phyloP scores from a whole-genome alignment of 2,888 invertebrate species.

The Alitta virens region DNA sequence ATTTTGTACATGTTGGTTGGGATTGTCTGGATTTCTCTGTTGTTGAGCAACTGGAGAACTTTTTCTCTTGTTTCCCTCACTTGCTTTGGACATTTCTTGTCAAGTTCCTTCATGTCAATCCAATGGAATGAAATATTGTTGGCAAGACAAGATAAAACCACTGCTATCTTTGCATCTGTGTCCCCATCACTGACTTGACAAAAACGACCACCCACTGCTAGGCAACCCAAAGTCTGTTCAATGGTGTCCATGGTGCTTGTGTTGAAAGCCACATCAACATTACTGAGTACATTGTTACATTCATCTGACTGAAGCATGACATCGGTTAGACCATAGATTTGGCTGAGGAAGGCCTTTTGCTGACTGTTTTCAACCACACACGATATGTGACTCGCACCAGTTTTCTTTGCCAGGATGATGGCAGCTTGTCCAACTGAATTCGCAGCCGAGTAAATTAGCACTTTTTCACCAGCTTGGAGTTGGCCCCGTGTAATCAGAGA shows the following conservation, averaged over 20 bases:
- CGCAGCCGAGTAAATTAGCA: neutral
- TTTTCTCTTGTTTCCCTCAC: neutral
- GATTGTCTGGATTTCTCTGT: constrained; percentile 9
- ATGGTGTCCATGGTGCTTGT: neutral
- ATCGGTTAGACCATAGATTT: neutral
- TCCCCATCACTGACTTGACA: neutral
- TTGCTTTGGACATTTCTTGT: constrained; percentile 5
- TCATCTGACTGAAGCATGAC: neutral
- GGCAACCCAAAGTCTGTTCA: neutral
- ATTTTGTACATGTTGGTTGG: neutral
- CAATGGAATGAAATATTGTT: constrained; percentile 9
- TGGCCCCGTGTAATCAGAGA: neutral
- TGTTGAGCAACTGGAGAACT: neutral
- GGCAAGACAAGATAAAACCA: constrained; percentile 3
- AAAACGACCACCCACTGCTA: neutral
- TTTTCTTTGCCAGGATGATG: neutral
- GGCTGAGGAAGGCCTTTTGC: neutral
- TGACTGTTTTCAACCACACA: neutral
- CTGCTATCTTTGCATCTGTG: neutral
- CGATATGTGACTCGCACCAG: neutral
- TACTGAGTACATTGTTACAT: no score
- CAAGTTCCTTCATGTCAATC: constrained; percentile 8
- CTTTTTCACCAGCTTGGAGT: neutral
- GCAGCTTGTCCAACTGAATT: neutral
- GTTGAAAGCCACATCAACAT: constrained; percentile 2